Evolutionary conservation across 2,888 invertebrate genomes (phyloP), one percentile per base, ranked within the genome.

Genomic region (Pseudoips prasinana): DNA sequence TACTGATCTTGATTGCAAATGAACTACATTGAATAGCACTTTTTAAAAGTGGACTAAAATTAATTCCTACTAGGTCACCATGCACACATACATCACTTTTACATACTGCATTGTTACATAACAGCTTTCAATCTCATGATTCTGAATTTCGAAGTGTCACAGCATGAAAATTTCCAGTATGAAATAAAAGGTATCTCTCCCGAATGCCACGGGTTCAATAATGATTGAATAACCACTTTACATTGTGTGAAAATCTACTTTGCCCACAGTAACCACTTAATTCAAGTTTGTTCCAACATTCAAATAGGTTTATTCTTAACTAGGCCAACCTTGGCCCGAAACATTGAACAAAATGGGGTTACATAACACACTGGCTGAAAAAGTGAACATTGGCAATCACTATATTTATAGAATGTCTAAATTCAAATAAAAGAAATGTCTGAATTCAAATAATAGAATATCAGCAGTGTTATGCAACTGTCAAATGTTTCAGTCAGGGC

Each of bases 111-210:
- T 52, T n/a, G 73, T 85, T 83, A 80, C 70, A 83, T 84, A 86
- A 84, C 73, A 73, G 62, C 58, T 68, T 39, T 66, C 52, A 65
- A 75, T 79, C 82, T 85, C 80, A 82, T 76, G 79, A 75, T 75
- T 74, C 64, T 58, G 63, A 57, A 71, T 65, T 18, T 73, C 67
- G 72, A 68, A 65, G 56, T 68, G 59, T 51, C 56, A 57, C 20
- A 20, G 20, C 20, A 20, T 14, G 14, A 14, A 14, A 55, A 63
- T 59, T 62, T 30, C 40, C 40, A 58, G 47, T 57, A 59, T 55
- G 64, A 52, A 58, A 52, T 68, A 63, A 66, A 61, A 68, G 63
- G 70, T 66, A n/a, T n/a, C 66, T 61, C 67, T 65, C 68, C 64
- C 69, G 66, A 54, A 49, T 46, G 53, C 53, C 46, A 65, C 51